A percentile compares a stretch with the other conserved stretches of the same genome.
Evolutionary conservation across 2,797 vertebrate species (phyloP).

Genomic region (Takifugu ocellatus): DNA sequence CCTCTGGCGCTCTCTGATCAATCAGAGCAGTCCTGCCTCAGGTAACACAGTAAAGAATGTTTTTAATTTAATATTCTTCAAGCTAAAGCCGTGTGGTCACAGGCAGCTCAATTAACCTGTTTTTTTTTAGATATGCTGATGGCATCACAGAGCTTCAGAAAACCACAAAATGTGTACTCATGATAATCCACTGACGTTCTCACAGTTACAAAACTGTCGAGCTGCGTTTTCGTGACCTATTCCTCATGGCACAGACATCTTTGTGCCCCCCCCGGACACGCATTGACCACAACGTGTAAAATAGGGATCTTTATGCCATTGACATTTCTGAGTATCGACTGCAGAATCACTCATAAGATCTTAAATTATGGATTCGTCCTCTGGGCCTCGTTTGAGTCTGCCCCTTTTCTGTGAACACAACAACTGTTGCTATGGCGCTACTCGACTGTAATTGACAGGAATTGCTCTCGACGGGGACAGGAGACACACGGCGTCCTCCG

Average conservation of each 20-base stretch:
- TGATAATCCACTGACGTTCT: too few species aligned
- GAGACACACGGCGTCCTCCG: neutral
- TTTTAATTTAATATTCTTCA: neutral
- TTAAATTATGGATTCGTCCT: constrained; percentile 18
- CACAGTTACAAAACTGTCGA: too few species aligned
- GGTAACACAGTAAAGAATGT: constrained; percentile 64
- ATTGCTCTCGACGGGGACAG: constrained; percentile 11
- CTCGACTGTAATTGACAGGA: constrained; percentile 2
- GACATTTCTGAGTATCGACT: constrained; percentile 2
- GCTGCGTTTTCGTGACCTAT: too few species aligned
- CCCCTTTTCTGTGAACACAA: constrained; percentile 13
- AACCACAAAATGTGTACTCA: neutral
- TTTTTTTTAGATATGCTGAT: too few species aligned
- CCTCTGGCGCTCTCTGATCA: constrained; percentile 72
- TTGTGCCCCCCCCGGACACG: too few species aligned
- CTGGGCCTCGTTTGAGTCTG: constrained; percentile 14
- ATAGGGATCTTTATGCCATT: neutral
- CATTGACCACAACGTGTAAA: neutral
- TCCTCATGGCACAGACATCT: neutral
- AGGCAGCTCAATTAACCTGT: too few species aligned
- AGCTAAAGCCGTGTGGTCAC: too few species aligned
- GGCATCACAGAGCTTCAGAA: neutral
- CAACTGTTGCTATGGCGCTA: constrained; percentile 10
- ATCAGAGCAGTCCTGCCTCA: constrained; percentile 83
- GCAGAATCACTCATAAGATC: constrained; percentile 3